phyloP scores from a whole-genome alignment of 2,888 invertebrate genomes.

The Polydrusus cervinus region DNA sequence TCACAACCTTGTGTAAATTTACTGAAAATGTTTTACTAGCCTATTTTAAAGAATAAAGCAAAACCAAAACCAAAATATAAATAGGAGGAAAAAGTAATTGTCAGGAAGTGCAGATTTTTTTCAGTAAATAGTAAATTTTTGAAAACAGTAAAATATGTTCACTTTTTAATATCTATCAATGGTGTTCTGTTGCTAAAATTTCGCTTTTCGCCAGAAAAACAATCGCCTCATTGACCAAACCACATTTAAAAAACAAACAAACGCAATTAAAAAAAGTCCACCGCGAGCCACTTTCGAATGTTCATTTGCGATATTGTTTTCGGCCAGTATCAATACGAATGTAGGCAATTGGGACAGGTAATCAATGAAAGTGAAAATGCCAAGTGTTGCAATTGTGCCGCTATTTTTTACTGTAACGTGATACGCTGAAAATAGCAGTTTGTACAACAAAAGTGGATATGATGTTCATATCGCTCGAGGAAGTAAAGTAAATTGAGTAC shows the following conservation, averaged over 20 bases:
- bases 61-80: too few relatives aligned
- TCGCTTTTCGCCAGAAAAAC: neutral
- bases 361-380: constrained; percentile 64
- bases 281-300: constrained; percentile 27
- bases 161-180: too few relatives aligned
- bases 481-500: too few relatives aligned
- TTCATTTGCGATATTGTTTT: constrained; percentile 25
- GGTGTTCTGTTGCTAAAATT: neutral
- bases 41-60: too few relatives aligned
- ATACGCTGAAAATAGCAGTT: neutral
- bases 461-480: too few relatives aligned
- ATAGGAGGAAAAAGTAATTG: too few relatives aligned
- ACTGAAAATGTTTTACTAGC: too few relatives aligned
- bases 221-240: neutral
- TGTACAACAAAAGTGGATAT: too few relatives aligned
- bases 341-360: constrained; percentile 64
- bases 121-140: too few relatives aligned
- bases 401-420: neutral
- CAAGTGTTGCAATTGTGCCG: neutral
- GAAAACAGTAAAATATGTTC: too few relatives aligned
- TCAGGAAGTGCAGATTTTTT: too few relatives aligned
- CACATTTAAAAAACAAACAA: neutral
- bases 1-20: too few relatives aligned
- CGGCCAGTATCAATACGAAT: constrained; percentile 47
- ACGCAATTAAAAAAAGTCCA: constrained; percentile 8